Percentiles rank a stretch among this genome's conserved stretches.
Conservation (phyloP, 2,888 invertebrate genomes). For the Rhimphoctona megacephalus region DNA sequence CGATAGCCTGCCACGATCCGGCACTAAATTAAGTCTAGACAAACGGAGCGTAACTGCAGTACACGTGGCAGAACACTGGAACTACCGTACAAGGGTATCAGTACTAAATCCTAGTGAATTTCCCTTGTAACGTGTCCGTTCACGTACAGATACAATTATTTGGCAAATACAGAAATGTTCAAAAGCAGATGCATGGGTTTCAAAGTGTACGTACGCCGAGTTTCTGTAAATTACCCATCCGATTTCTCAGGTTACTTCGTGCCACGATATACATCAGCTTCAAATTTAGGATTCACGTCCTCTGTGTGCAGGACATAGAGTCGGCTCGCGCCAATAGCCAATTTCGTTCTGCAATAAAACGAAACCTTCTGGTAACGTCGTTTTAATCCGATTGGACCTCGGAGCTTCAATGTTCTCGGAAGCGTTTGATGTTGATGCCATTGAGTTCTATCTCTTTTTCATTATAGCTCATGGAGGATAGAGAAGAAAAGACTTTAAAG, state of each 20-base stretch:
- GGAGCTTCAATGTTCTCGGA: constrained; percentile 13
- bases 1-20: constrained; percentile 46
- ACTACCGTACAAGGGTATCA: constrained; percentile 27
- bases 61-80: constrained; percentile 50
- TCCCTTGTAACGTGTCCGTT: constrained; percentile 35
- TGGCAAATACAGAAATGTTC: constrained; percentile 24
- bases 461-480: neutral
- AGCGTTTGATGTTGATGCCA: constrained; percentile 17
- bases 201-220: neutral
- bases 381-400: constrained; percentile 13
- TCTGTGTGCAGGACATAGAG: neutral
- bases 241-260: constrained; percentile 20
- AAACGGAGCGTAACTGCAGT: constrained; percentile 65
- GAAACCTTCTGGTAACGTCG: constrained; percentile 16
- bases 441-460: neutral
- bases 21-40: constrained; percentile 66
- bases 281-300: neutral
- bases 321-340: constrained; percentile 1
- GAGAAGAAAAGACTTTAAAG: constrained; percentile 11
- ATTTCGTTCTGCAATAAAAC: constrained; percentile 24
- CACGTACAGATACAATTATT: constrained; percentile 36
- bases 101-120: constrained; percentile 23
- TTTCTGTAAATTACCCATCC: neutral
- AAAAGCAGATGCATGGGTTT: neutral
- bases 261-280: neutral